Evolutionary conservation across 1,140 invertebrate genomes (phyloP), one percentile per base, ranked within the genome.

Genomic region (Harpegnathos saltator): DNA sequence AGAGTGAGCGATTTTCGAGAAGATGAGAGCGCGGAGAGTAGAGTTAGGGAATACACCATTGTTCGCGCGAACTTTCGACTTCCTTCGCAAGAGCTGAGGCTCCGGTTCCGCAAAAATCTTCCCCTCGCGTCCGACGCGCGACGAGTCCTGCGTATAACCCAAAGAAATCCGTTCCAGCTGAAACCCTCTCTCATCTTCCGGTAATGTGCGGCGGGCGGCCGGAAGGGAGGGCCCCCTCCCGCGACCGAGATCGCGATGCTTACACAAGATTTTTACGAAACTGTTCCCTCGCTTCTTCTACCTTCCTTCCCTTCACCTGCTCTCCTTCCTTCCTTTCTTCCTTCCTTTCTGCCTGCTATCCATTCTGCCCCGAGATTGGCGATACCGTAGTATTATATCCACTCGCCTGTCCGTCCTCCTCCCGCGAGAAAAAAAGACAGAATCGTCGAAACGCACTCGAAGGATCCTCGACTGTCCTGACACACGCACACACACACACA

Each of bases 31-130:
- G 66, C 24, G 22, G n/a, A 52, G 63, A 22, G 24, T 69, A n/a
- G n/a, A n/a, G 38, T 69, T 69, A 78, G 44, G 9, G 22, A 26
- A 69, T 52, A 26, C 7, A 24, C 44, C 44, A 69, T 71, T 26
- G 24, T 69, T 48, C 65, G n/a, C n/a, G n/a, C n/a, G 69, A 58
- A 80, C 44, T 80, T 80, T 29, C 38, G 75, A 65, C 65, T 80
- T 80, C 65, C 75, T 80, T 80, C 65, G 65, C 75, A 59, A 69
- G 17, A 80, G 19, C 19, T 12, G 33, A 71, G 65, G 24, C 17
- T 69, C 58, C 33, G 50, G 65, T 80, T 58, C n/a, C 65, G 65
- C 65, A 69, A 69, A 44, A 29, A 80, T 71, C 66, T 48, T 56
- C 12, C 22, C 19, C 4, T 48, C 52, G 52, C 33, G 22, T 56